Percentiles rank a stretch among this genome's conserved stretches.
phyloP scores from a whole-genome alignment of 2,797 vertebrate species.

The Tauraco hartlaubi region DNA sequence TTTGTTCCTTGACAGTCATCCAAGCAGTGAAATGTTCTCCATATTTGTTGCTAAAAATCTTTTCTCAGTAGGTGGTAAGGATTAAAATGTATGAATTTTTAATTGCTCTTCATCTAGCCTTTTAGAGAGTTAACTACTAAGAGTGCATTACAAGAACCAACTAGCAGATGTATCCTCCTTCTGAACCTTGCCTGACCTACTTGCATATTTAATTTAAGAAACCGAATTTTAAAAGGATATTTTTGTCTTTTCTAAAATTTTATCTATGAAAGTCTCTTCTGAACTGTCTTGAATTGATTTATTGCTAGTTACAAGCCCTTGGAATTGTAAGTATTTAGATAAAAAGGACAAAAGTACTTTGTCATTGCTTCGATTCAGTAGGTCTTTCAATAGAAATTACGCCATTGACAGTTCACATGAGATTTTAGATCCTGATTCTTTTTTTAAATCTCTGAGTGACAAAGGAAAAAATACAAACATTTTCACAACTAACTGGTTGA shows the following conservation, averaged over 20 bases:
- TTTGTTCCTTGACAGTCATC: neutral
- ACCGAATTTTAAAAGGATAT: neutral
- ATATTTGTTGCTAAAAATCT: conserved; percentile 49
- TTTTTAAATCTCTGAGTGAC: neutral
- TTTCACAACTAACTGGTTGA: neutral
- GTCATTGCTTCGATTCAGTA: neutral
- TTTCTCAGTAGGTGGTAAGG: conserved; percentile 33
- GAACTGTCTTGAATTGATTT: conserved; percentile 42
- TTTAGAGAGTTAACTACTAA: conserved; percentile 45
- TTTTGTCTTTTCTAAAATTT: conserved; percentile 42
- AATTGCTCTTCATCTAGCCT: conserved; percentile 49
- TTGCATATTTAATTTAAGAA: conserved; percentile 70
- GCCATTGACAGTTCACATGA: neutral
- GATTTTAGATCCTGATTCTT: neutral
- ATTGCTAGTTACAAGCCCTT: conserved; percentile 36
- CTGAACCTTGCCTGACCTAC: conserved; percentile 35
- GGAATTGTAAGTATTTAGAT: conserved; percentile 14
- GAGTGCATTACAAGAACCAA: conserved; percentile 49
- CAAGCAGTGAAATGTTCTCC: conserved; percentile 31
- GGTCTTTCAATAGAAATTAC: neutral
- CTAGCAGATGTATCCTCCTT: conserved; percentile 41
- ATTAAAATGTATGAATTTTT: conserved; percentile 75
- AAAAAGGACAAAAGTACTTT: neutral
- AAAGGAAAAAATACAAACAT: neutral
- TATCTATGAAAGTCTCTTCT: conserved; percentile 13